These are phyloP conservation scores for Tenrec ecaudatus DNA, from an alignment of 2,113 vertebrate genomes.

Conservation along the genomic window DNA sequence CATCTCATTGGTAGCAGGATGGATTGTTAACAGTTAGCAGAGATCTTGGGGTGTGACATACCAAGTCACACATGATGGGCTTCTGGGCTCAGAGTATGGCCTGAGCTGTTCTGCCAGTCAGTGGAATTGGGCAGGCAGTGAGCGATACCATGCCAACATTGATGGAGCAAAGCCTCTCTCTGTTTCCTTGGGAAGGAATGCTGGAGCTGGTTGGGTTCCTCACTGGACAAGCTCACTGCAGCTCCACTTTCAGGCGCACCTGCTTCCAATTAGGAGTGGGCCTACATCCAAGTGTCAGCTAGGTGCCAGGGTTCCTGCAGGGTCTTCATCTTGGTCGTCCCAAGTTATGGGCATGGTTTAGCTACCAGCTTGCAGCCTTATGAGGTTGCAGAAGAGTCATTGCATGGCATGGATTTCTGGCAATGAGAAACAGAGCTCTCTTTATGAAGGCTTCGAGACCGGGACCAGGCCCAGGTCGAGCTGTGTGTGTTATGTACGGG, in stretches of 20 bases:
- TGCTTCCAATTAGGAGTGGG: constrained; percentile 59
- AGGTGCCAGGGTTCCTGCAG: constrained; percentile 53
- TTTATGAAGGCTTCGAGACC: background rate
- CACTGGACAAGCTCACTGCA: background rate
- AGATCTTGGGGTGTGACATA: background rate
- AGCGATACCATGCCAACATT: fast-evolving
- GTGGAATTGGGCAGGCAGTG: background rate
- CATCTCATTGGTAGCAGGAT: background rate
- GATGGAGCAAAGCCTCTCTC: too few species aligned
- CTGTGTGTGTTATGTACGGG: too few species aligned
- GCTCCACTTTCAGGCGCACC: constrained; percentile 9
- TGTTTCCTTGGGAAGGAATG: background rate
- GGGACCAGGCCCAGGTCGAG: background rate
- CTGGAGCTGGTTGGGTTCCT: background rate
- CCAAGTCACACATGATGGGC: background rate
- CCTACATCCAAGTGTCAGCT: constrained; percentile 40
- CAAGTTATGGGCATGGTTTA: constrained; percentile 11
- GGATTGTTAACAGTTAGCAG: background rate
- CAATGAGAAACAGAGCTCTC: constrained; percentile 36
- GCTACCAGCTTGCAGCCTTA: constrained; percentile 58
- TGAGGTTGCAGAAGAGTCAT: constrained; percentile 27
- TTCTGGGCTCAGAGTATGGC: background rate
- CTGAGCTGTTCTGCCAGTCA: background rate
- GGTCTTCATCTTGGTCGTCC: constrained; percentile 27
- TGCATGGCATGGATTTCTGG: background rate